Evolutionary conservation across 2,888 invertebrate species (phyloP).

Genomic region (Andrena bicolor): DNA sequence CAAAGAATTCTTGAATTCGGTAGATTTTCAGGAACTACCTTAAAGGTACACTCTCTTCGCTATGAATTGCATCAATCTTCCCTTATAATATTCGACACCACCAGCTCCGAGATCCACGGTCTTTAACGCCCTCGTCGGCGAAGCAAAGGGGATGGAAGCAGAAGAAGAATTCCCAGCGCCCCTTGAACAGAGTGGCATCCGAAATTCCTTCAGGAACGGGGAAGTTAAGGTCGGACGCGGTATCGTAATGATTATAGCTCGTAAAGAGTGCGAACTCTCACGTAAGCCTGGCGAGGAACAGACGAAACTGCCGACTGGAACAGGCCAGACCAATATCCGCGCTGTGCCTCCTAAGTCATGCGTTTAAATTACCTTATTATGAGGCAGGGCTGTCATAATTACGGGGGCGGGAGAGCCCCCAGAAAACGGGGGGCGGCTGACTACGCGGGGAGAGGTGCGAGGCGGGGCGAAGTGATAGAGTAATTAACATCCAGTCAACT

Average conservation of each 20-base stretch:
- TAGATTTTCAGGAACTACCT: no score
- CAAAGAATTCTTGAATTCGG: no score
- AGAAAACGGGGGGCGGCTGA: conserved; percentile 17
- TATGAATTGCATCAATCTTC: neutral
- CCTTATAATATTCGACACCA: neutral
- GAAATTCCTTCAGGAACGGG: conserved; percentile 39
- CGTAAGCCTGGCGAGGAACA: conserved; percentile 56
- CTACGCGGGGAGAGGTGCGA: conserved; percentile 12
- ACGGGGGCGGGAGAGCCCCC: conserved; percentile 56
- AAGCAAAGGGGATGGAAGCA: neutral
- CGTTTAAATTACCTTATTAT: conserved; percentile 84
- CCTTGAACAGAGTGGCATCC: conserved; percentile 19
- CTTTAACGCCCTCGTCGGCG: no score
- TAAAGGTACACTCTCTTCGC: no score
- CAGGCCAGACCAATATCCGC: conserved; percentile 72
- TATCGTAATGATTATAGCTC: conserved; percentile 63
- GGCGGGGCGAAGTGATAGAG: conserved; percentile 73
- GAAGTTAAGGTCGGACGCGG: conserved; percentile 37
- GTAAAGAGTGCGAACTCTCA: conserved; percentile 64
- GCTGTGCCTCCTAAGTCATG: conserved; percentile 81
- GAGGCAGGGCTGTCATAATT: conserved; percentile 81
- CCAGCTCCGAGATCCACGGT: no score
- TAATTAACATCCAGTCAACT: conserved; percentile 81
- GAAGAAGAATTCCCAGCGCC: conserved; percentile 11
- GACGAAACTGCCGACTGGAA: conserved; percentile 63